Base-by-base conservation (phyloP, 2,888 invertebrate genomes). In the Amphipyra tragopoginis region DNA sequence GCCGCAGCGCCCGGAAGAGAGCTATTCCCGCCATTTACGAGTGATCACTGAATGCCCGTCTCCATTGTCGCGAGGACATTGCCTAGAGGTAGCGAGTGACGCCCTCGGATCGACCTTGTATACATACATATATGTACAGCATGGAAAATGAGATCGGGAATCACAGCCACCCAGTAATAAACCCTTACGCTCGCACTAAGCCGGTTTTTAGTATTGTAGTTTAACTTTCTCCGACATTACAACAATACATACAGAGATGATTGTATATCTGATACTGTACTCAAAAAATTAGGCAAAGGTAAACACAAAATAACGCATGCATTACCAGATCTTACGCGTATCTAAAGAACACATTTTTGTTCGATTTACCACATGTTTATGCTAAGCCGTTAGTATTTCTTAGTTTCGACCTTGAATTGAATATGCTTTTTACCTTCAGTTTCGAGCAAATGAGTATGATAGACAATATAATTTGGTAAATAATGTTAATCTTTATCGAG, bases 21-120 rank as follows among this genome's bases (percentile, higher is more conserved):
- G 79, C 86, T 82, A 88, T 90, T 90, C 81, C 84, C 82, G 79
- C 84, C 82, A 86, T 88, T 89, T 87, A 88, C 84, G 82, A 86
- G 71, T 81, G 80, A 78, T 65, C 77, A 73, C 74, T 85, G 80
- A 83, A 82, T 82, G 80, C 72, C 80, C 81, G 79, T 82, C 77
- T 77, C 85, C 80, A 86, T 88, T 87, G 86, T 87, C 77, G 77
- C 72, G 67, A 75, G 75, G 75, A 78, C 77, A 82, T 78, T 80
- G 78, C 63, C 21, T 21, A 21, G 21, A 21, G 21, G 21, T 21
- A 21, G 21, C 71, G 74, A 79, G 73, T 79, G 76, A 79, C 80
- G 82, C 76, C 79, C 81, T 72, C 80, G 67, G 65, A 62, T 66
- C 68, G 78, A 75, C 76, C 65, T 76, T 76, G 65, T 60, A 47